Evolutionary conservation across 2,113 vertebrate genomes (phyloP).

Genomic region (Madoqua kirkii): DNA sequence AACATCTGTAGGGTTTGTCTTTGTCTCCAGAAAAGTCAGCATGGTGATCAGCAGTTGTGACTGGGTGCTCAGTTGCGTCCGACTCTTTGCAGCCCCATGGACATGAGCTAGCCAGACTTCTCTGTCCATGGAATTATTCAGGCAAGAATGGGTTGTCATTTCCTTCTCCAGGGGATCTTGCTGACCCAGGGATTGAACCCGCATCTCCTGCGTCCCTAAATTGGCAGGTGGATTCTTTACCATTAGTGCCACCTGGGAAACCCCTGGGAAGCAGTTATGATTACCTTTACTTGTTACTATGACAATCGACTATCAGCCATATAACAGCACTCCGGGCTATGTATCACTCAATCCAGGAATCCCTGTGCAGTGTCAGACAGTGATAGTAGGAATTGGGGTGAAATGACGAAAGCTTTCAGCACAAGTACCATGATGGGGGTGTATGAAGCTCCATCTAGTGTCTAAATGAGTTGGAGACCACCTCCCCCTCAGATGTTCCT

Average conservation of each 20-base stretch:
- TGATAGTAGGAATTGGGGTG: background rate
- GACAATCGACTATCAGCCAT: background rate
- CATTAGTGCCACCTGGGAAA: background rate
- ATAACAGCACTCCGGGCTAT: background rate
- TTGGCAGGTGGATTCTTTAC: background rate
- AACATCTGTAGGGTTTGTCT: background rate
- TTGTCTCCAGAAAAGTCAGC: background rate
- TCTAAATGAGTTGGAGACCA: background rate
- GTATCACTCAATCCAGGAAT: background rate
- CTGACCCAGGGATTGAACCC: background rate
- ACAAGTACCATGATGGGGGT: fast-evolving
- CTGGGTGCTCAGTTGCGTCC: background rate
- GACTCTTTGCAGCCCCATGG: background rate
- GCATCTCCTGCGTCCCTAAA: background rate
- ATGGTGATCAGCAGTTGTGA: background rate
- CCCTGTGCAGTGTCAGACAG: background rate
- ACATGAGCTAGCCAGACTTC: background rate
- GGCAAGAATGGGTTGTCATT: background rate
- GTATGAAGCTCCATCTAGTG: background rate
- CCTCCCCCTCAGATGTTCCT: fast-evolving
- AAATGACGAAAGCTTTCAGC: background rate
- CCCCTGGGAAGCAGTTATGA: background rate
- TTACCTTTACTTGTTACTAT: background rate
- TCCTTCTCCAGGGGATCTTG: background rate
- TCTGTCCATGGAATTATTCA: background rate